Evolutionary conservation across 2,888 invertebrate species (phyloP), one percentile per base, ranked within the genome.

Genomic region (Folsomia candida): DNA sequence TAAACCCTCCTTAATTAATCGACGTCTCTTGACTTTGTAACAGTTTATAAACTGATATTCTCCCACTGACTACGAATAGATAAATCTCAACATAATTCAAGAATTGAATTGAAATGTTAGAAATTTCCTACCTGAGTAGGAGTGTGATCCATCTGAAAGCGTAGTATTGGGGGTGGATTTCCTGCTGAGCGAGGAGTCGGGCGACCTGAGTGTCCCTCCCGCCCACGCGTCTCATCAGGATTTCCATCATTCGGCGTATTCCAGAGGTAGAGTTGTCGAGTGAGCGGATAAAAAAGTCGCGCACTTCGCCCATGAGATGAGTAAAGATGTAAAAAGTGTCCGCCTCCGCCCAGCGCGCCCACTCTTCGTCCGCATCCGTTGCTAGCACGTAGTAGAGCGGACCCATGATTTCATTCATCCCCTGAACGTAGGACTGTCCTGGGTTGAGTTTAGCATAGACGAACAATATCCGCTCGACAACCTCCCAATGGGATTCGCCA

Each of bases 351-450:
- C 91, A 86, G 81, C 94, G 89, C 86, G 92, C 87, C 86, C 89
- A 93, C 65, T 89, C 87, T 28, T 86, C 83, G 83, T 94, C 89
- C 0, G 92, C 88, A 85, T 98, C 95, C 25, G 90, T 91, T 6
- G 98, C 97, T 84, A 99, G 94, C 0, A 94, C 91, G 84, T 97
- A 96, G 85, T 99, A 99, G 81, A 99, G 94, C 6, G 98, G 98
- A 0, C 97, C 99, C 59, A 99, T 90, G 80, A 99, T 96, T 85
- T 99, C 99, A 85, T 99, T 99, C 98, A 99, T 99, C 67, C 99
- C 99, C 85, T 98, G 93, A 0, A 94, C 94, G 82, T 94, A 77
- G 14, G 96, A 91, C 82, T 97, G 96, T 0, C 98, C 98, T 0
- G 97, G 96, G 86, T 99, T 99, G 18, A 98, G 87, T 85, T 99